These are phyloP conservation scores for Coracopsis vasa DNA, from an alignment of 2,113 vertebrate species.

Conservation along the genomic window DNA sequence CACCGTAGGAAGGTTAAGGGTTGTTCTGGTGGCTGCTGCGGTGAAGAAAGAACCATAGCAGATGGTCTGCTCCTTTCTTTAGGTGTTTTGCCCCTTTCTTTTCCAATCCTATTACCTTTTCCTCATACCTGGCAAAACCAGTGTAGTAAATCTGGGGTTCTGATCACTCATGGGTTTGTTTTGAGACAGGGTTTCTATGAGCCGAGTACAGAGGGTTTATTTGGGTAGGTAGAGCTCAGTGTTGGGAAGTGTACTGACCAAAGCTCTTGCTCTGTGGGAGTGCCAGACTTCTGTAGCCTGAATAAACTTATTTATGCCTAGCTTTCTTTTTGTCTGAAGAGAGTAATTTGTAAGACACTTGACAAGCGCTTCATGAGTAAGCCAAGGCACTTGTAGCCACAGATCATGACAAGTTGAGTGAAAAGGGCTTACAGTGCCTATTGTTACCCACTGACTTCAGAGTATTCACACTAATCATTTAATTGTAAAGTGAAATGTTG, in stretches of 20 bases:
- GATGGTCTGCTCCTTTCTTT: neutral
- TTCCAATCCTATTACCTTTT: neutral
- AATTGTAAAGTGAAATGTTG: neutral
- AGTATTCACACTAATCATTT: neutral
- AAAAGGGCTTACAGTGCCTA: neutral
- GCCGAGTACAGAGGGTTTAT: neutral
- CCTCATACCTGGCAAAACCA: neutral
- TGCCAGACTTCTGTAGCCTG: neutral
- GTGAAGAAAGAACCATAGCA: neutral
- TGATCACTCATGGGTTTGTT: neutral
- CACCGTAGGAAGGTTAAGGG: neutral
- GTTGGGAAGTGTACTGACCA: neutral
- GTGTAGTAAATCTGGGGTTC: neutral
- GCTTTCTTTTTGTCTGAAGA: neutral
- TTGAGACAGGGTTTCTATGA: neutral
- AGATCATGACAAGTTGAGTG: neutral
- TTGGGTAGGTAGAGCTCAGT: neutral
- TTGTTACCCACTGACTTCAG: neutral
- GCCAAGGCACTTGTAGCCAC: neutral
- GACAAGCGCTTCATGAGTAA: neutral
- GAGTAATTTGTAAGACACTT: neutral
- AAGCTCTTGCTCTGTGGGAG: neutral
- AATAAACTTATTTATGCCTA: neutral
- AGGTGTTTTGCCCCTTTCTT: neutral
- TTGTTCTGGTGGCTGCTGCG: neutral